phyloP scores from a whole-genome alignment of 2,888 invertebrate genomes.

The Troilus luridus region DNA sequence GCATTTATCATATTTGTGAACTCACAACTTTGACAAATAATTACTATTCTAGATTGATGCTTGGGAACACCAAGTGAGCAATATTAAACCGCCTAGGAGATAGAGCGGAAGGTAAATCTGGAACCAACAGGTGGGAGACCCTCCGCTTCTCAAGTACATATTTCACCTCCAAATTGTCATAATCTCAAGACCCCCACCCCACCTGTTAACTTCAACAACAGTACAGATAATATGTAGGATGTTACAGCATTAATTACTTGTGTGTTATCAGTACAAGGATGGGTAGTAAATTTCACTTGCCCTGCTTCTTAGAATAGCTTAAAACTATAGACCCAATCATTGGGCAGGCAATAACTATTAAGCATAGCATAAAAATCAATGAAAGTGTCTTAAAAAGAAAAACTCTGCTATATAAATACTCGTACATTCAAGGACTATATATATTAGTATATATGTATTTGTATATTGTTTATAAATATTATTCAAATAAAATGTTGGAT shows the following conservation, averaged over 20 bases:
- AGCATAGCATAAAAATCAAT: too few relatives aligned
- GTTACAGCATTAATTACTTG: neutral
- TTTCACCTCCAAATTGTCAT: conserved; percentile 34
- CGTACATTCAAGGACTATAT: too few relatives aligned
- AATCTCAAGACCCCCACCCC: neutral
- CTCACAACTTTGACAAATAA: neutral
- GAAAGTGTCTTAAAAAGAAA: too few relatives aligned
- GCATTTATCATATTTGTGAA: neutral
- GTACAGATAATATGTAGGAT: neutral
- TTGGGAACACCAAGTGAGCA: neutral
- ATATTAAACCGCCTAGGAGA: neutral
- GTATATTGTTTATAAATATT: too few relatives aligned
- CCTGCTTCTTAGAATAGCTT: too few relatives aligned
- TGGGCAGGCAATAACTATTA: too few relatives aligned
- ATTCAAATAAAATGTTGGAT: too few relatives aligned
- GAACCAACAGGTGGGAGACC: neutral
- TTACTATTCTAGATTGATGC: neutral
- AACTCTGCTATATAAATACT: too few relatives aligned
- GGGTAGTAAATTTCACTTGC: too few relatives aligned
- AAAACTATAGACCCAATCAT: too few relatives aligned
- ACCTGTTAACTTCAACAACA: neutral
- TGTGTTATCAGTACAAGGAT: too few relatives aligned
- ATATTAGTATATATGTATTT: too few relatives aligned
- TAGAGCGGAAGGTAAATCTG: conserved; percentile 4
- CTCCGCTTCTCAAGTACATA: conserved; percentile 20